Percentiles rank a stretch among this genome's conserved stretches.
Evolutionary conservation across 2,113 vertebrate genomes (phyloP).

Genomic region (Cinclus cinclus): DNA sequence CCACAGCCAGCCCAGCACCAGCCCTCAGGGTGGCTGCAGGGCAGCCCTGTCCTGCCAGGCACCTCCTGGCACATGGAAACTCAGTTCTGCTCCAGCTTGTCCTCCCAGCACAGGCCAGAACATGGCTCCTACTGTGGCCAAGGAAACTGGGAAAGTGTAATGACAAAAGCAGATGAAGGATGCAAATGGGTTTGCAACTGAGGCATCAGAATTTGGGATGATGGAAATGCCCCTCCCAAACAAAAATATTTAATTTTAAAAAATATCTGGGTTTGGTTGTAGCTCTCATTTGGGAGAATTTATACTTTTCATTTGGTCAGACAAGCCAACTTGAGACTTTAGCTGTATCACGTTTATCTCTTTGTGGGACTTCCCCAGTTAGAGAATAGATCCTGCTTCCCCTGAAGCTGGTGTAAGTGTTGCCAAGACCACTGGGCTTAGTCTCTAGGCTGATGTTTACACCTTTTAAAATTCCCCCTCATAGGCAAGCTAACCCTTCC

Average conservation of each 20-base stretch:
- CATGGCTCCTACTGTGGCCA: accelerated
- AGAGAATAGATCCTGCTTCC: not conserved
- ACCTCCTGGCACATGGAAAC: not conserved
- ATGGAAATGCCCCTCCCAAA: not conserved
- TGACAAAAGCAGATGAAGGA: not conserved
- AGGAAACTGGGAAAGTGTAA: not conserved
- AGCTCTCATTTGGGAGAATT: not conserved
- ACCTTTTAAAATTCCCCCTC: not conserved
- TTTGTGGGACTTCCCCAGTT: not conserved
- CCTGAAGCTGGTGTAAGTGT: not conserved
- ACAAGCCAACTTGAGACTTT: not conserved
- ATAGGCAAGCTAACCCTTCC: not conserved
- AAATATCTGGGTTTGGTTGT: not conserved
- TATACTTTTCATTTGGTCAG: not conserved
- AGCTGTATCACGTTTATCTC: not conserved
- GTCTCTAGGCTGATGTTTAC: not conserved
- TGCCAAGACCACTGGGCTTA: not conserved
- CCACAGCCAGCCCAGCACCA: not conserved
- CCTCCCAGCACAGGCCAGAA: not conserved
- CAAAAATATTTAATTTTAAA: not conserved
- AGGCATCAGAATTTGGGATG: not conserved
- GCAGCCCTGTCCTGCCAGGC: not conserved
- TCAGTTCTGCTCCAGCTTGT: not conserved
- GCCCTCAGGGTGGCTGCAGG: not conserved
- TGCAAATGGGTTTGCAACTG: accelerated